These are phyloP conservation scores for Uropsilus gracilis DNA, from an alignment of 2,113 vertebrate species.

Conservation along the genomic window DNA sequence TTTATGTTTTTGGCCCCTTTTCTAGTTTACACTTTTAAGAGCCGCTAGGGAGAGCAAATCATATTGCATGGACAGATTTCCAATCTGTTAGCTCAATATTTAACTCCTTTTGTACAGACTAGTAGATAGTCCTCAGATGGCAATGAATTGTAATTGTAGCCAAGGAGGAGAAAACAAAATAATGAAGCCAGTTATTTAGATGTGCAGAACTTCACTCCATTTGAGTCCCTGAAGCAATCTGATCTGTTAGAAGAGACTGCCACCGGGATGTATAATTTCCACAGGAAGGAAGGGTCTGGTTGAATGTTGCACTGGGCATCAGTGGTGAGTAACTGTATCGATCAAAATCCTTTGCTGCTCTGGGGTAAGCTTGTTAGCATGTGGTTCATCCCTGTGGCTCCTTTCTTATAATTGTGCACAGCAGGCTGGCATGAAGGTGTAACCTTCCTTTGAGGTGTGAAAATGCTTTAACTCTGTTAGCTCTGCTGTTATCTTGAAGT, in stretches of 20 bases:
- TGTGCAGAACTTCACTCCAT: not conserved
- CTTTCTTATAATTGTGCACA: not conserved
- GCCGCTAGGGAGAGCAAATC: not conserved
- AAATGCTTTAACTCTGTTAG: conserved; percentile 39
- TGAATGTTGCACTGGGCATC: not conserved
- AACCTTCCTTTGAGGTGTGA: conserved; percentile 39
- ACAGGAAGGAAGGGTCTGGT: not conserved
- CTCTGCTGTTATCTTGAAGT: conserved; percentile 48
- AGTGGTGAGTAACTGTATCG: not conserved
- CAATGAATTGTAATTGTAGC: conserved; percentile 18
- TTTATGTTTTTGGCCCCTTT: not conserved
- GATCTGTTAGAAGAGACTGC: not conserved
- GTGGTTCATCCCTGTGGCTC: not conserved
- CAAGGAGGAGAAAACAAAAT: not conserved
- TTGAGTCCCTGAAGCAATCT: not conserved
- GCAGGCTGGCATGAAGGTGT: not conserved
- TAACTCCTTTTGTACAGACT: conserved; percentile 46
- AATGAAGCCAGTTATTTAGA: not conserved
- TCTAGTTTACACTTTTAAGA: not conserved
- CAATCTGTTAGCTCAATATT: conserved; percentile 46
- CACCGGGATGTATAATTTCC: not conserved
- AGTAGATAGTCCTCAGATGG: conserved; percentile 33
- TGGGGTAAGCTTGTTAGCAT: not conserved
- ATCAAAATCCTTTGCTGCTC: not conserved
- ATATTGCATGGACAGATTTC: not conserved